A percentile compares a stretch with the other conserved stretches of the same genome.
These are phyloP conservation scores for Phaedon cochleariae DNA, from an alignment of 2,888 invertebrate genomes.

Conservation along the genomic window DNA sequence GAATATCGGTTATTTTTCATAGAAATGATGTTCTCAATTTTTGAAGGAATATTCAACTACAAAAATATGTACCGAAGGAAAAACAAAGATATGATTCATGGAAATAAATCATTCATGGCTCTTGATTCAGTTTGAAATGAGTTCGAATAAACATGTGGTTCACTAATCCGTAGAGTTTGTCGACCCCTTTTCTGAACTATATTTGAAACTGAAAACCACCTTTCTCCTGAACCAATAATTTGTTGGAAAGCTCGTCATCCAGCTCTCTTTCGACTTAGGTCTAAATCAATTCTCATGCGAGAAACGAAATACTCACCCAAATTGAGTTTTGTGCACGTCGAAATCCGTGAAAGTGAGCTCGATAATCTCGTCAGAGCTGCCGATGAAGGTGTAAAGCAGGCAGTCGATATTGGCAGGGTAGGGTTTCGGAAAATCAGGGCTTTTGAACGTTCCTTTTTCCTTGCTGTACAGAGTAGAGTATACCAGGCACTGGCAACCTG, in stretches of 20 bases:
- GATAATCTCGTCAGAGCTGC: constrained; percentile 80
- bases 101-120: no score
- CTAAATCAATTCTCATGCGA: neutral
- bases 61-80: no score
- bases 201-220: no score
- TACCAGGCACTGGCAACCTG: constrained; percentile 86
- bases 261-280: neutral
- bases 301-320: constrained; percentile 68
- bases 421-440: constrained; percentile 82
- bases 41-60: no score
- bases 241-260: neutral
- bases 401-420: constrained; percentile 81
- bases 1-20: no score
- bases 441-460: constrained; percentile 82
- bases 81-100: no score
- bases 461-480: constrained; percentile 82
- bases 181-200: no score
- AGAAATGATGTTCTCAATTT: no score
- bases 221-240: no score
- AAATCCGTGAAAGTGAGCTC: constrained; percentile 84
- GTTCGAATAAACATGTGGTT: no score
- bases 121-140: no score
- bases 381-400: constrained; percentile 84
- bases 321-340: constrained; percentile 73
- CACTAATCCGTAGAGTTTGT: no score